Conservation (phyloP, 2,888 invertebrate genomes). For the Dynastes grantii region DNA sequence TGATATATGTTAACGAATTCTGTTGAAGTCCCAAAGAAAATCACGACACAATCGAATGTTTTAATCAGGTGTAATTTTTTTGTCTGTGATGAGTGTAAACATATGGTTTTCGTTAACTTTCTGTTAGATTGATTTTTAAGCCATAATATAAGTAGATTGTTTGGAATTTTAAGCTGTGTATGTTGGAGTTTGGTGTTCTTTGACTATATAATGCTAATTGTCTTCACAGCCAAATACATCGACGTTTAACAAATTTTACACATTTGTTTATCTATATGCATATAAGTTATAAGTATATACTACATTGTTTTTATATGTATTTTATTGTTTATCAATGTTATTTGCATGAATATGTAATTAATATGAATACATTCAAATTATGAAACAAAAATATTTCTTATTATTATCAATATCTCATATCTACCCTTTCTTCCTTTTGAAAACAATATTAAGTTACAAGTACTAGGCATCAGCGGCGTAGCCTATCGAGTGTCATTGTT, state of each 20-base stretch:
- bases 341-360: conserved; percentile 50
- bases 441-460: too few relatives aligned
- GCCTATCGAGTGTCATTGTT: too few relatives aligned
- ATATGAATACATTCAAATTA: conserved; percentile 43
- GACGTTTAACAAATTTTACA: conserved; percentile 30
- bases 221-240: conserved; percentile 31
- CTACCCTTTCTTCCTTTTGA: too few relatives aligned
- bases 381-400: too few relatives aligned
- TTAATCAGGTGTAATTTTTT: conserved; percentile 46
- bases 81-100: conserved; percentile 49
- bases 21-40: background rate
- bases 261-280: conserved; percentile 26
- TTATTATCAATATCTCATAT: too few relatives aligned
- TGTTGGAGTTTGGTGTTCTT: conserved; percentile 3
- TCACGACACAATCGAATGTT: conserved; percentile 32
- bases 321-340: conserved; percentile 49
- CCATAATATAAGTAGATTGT: background rate
- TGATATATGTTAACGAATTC: background rate
- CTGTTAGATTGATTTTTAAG: background rate
- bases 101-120: conserved; percentile 16
- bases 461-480: too few relatives aligned
- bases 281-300: conserved; percentile 15
- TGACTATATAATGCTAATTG: conserved; percentile 15
- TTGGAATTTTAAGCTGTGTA: background rate
- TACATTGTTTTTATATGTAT: conserved; percentile 34